Evolutionary conservation across 2,113 vertebrate species (phyloP).

Genomic region (Malurus alboscapulatus): DNA sequence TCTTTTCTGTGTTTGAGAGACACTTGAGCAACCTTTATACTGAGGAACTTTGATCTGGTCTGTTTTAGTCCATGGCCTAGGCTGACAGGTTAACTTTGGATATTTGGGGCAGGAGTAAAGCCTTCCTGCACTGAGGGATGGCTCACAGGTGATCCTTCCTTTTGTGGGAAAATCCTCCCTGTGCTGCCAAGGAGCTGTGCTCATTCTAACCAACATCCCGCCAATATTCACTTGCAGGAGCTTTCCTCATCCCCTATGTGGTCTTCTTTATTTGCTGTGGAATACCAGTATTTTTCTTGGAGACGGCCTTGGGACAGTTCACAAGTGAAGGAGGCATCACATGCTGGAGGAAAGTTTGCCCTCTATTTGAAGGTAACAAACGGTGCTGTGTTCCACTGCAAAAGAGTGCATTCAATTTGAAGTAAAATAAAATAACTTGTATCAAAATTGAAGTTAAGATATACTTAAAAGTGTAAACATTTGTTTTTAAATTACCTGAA

Average conservation of each 20-base stretch:
- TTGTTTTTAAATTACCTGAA: background rate
- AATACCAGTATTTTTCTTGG: slow-evolving; percentile 98
- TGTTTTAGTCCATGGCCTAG: background rate
- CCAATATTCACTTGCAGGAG: slow-evolving; percentile 77
- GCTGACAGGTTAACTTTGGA: background rate
- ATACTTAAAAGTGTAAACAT: background rate
- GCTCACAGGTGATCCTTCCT: background rate
- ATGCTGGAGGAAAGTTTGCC: slow-evolving; percentile 96
- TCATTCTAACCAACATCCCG: background rate
- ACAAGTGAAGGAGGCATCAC: slow-evolving; percentile 98
- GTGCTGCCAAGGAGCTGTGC: background rate
- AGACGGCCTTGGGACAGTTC: slow-evolving; percentile 96
- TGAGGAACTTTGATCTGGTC: background rate
- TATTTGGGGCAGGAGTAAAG: background rate
- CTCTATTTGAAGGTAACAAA: slow-evolving; percentile 92
- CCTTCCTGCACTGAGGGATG: background rate
- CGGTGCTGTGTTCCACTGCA: background rate
- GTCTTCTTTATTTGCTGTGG: slow-evolving; percentile 98
- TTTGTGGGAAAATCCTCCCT: background rate
- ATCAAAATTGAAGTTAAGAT: background rate
- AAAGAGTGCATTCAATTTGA: background rate
- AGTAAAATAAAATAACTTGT: background rate
- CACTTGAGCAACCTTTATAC: background rate
- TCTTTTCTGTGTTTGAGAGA: background rate
- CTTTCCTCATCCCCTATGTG: slow-evolving; percentile 97